Base-by-base conservation (phyloP, 2,888 invertebrate species). In the Volucella bombylans region DNA sequence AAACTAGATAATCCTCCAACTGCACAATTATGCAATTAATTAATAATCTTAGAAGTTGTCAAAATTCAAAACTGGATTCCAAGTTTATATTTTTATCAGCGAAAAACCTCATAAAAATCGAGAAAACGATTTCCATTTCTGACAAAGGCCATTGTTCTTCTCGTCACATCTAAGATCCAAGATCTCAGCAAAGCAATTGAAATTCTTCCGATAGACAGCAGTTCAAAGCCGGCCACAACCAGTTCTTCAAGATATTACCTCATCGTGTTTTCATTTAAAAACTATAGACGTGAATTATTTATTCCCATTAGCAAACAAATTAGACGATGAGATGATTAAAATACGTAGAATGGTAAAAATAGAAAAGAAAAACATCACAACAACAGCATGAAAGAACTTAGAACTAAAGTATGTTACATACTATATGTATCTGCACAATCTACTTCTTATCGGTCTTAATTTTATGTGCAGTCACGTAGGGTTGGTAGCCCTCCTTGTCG, bases 401-500 rank as follows among this genome's bases (percentile, higher is more conserved):
- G 11, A 62, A 49, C 10, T 31, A 31, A 47, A 43, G n/a, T 18
- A 14, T n/a, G n/a, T n/a, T n/a, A n/a, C n/a, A n/a, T n/a, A n/a
- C n/a, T n/a, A n/a, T n/a, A n/a, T 9, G 18, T 15, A 15, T 9
- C 41, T 49, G 10, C 10, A 18, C n/a, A 54, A 15, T 59, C 50
- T 45, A 45, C 10, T 59, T 62, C 38, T 14, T n/a, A 8, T 83
- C 79, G 39, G 78, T 15, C 11, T 87, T 65, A 50, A 91, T 86
- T 77, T 91, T 91, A 61, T 88, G 90, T 0, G 91, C 91, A 6
- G 90, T 91, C 45, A 91, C 90, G 87, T 90, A 89, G 1, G 91
- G 92, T 76, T 92, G 92, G 87, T 92, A 94, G 1, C 94, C 94
- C 78, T 93, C 93, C 87, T 93, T 93, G 86, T 94, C 93, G 4